Evolutionary conservation across 2,113 vertebrate genomes (phyloP).

Genomic region (Daboia siamensis): DNA sequence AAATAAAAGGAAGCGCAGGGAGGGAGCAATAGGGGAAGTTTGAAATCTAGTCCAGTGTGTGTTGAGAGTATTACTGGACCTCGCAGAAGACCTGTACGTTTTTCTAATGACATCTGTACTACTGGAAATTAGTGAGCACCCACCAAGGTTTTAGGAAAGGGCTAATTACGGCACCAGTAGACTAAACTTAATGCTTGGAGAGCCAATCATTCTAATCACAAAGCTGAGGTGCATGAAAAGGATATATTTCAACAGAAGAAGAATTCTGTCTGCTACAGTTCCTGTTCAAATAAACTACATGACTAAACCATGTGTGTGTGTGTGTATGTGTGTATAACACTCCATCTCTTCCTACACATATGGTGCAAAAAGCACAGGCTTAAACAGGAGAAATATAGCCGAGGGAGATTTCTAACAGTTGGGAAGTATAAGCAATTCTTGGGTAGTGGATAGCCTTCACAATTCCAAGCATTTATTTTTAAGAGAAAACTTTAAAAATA

Average conservation of each 20-base stretch:
- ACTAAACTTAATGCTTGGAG: conserved; percentile 63
- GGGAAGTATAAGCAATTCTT: conserved; percentile 64
- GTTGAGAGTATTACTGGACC: conserved; percentile 63
- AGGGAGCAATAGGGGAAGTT: not conserved
- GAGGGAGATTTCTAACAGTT: conserved; percentile 65
- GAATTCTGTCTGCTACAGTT: conserved; percentile 68
- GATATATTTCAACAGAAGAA: conserved; percentile 66
- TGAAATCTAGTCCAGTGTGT: conserved; percentile 48
- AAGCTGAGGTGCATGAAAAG: conserved; percentile 58
- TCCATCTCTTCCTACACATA: conserved; percentile 40
- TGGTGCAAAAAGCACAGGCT: conserved; percentile 51
- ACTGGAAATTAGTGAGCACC: conserved; percentile 60
- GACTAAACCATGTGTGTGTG: conserved; percentile 53
- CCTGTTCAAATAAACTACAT: conserved; percentile 71
- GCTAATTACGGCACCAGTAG: conserved; percentile 59
- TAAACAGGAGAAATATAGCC: conserved; percentile 66
- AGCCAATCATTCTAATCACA: conserved; percentile 57
- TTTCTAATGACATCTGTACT: conserved; percentile 70
- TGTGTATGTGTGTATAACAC: not conserved
- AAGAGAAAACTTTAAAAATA: conserved; percentile 50
- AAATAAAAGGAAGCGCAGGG: conserved; percentile 44
- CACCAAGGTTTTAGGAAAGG: conserved; percentile 60
- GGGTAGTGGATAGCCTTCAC: conserved; percentile 53
- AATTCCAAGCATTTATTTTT: conserved; percentile 56
- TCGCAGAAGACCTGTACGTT: conserved; percentile 66